Evolutionary conservation across 64 coral and sea anemone genomes (phyloP).

Genomic region (Montipora capricornis): DNA sequence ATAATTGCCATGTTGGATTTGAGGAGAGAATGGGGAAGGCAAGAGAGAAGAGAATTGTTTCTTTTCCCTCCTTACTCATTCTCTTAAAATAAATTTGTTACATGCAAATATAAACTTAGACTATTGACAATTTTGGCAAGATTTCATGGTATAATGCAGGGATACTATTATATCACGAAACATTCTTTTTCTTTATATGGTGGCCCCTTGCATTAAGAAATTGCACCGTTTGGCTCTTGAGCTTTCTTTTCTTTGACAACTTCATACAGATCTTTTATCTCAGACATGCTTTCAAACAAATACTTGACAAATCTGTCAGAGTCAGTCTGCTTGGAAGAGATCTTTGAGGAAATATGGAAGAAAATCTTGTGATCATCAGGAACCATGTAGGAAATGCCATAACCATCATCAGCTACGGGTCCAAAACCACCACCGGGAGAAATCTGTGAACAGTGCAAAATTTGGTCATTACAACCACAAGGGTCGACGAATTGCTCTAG

Average conservation of each 20-base stretch:
- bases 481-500: no score
- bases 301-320: slow-evolving; percentile 74
- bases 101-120: neutral
- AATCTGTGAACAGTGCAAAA: slow-evolving; percentile 61
- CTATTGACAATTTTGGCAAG: neutral
- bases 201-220: neutral
- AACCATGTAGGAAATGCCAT: slow-evolving; percentile 99
- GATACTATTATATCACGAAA: neutral
- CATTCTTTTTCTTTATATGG: neutral
- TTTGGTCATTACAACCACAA: neutral
- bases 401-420: slow-evolving; percentile 94
- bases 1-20: no score
- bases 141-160: neutral
- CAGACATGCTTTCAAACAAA: slow-evolving; percentile 79
- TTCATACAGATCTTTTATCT: slow-evolving; percentile 86
- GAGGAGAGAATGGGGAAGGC: no score
- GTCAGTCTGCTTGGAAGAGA: slow-evolving; percentile 68
- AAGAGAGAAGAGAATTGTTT: no score
- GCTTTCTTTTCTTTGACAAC: neutral
- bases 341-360: slow-evolving; percentile 98
- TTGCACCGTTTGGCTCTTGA: neutral
- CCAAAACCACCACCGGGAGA: slow-evolving; percentile 97
- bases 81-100: no score
- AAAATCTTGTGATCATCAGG: slow-evolving; percentile 92
- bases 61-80: no score